These are phyloP conservation scores for Cheilosia scutellata DNA, from an alignment of 2,888 invertebrate genomes.

Conservation along the genomic window DNA sequence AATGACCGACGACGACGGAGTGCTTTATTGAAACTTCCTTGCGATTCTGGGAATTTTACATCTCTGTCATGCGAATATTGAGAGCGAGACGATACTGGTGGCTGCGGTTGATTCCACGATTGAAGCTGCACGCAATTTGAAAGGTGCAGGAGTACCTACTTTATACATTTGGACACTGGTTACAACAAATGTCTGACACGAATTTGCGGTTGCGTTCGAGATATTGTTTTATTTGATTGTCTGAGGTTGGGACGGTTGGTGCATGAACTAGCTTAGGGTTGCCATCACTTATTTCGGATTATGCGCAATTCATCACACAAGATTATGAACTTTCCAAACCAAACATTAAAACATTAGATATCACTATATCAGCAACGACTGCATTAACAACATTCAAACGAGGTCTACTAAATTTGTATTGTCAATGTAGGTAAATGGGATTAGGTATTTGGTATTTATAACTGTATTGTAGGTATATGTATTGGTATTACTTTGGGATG, in stretches of 20 bases:
- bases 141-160: constrained; percentile 41
- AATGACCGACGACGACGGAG: constrained; percentile 11
- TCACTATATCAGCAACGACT: too few species aligned
- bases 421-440: too few species aligned
- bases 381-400: too few species aligned
- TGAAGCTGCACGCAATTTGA: constrained; percentile 70
- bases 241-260: constrained; percentile 11
- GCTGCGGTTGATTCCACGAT: constrained; percentile 37
- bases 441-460: too few species aligned
- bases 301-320: neutral
- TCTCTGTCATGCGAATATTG: constrained; percentile 69
- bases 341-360: too few species aligned
- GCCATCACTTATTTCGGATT: constrained; percentile 1
- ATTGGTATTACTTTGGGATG: too few species aligned
- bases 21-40: constrained; percentile 59
- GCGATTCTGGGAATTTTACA: constrained; percentile 60
- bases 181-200: constrained; percentile 61
- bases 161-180: constrained; percentile 37
- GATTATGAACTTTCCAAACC: too few species aligned
- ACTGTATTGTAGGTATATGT: too few species aligned
- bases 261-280: constrained; percentile 32
- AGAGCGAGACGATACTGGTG: constrained; percentile 46
- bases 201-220: constrained; percentile 58
- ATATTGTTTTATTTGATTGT: constrained; percentile 11
- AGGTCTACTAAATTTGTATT: too few species aligned